These are phyloP conservation scores for Hypanus sabinus DNA, from an alignment of 2,113 vertebrate genomes.

Conservation along the genomic window DNA sequence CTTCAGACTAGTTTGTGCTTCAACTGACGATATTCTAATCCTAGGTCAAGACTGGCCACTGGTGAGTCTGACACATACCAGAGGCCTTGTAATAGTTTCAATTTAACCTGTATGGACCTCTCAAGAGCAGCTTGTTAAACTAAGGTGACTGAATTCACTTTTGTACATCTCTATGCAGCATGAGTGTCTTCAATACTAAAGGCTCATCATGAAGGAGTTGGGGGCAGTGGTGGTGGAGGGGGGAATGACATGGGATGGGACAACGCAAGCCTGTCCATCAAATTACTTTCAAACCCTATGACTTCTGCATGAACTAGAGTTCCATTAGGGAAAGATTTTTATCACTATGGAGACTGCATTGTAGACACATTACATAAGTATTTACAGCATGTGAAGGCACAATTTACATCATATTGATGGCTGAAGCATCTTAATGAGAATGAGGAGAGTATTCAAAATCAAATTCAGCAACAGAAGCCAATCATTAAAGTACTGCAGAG, in stretches of 20 bases:
- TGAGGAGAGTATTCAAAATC: neutral
- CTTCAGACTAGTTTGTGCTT: neutral
- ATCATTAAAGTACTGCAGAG: neutral
- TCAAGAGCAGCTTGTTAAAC: too few relatives aligned
- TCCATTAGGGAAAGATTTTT: neutral
- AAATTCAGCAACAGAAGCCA: slow-evolving; percentile 15
- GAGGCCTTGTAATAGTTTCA: too few relatives aligned
- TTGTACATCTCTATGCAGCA: too few relatives aligned
- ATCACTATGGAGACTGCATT: neutral
- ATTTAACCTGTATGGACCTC: too few relatives aligned
- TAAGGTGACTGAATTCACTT: too few relatives aligned
- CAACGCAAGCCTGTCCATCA: too few relatives aligned
- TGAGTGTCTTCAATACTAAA: too few relatives aligned
- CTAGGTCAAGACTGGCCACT: neutral
- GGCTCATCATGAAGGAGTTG: too few relatives aligned
- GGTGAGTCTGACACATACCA: neutral
- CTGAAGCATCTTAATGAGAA: neutral
- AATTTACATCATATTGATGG: neutral
- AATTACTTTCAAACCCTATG: too few relatives aligned
- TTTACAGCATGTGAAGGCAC: neutral
- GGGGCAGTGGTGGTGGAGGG: too few relatives aligned
- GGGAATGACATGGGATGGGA: too few relatives aligned
- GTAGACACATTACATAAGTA: neutral
- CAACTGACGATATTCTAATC: neutral
- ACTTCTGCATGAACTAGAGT: too few relatives aligned